Evolutionary conservation across 1,140 invertebrate genomes (phyloP), one percentile per base, ranked within the genome.

Genomic region (Venturia canescens): DNA sequence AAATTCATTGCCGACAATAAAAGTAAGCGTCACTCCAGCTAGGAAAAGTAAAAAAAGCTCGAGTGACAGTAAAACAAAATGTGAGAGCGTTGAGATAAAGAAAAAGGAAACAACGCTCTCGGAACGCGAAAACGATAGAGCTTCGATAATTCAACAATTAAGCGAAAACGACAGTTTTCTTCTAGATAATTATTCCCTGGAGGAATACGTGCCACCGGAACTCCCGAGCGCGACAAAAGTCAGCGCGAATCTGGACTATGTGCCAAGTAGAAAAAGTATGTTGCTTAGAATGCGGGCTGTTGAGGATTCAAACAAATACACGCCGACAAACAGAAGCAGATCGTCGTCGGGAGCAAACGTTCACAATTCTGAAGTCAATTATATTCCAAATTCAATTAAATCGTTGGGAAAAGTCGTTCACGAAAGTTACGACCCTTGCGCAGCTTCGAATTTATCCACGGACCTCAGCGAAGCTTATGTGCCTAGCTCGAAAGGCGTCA

Each of bases 211-310:
- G 1, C 87, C 82, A 15, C 66, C 86, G 53, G 82, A 87, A 16
- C 57, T 82, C 5, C 81, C 84, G 3, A 78, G 77, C 16, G 15
- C 53, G 16, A 82, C 81, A 29, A 83, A 74, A 66, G 31, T 70
- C 11, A 83, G 79, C 38, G 6, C 67, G 0, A 66, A 84, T 48
- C 71, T 88, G 5, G 84, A 87, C 1, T 88, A 88, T 63, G 78
- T 88, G 38, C 87, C 87, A 6, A 88, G 87, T 26, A 83, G 81
- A 15, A 88, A 88, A 70, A 88, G 87, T 50, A 77, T 81, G 3
- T 71, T 88, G 69, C 79, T 87, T 27, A 80, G 27, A 21, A 84
- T 86, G 81, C 81, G 80, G 4, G 44, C 57, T 16, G 79, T 23
- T 78, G 66, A 72, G 67, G 26, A 81, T 50, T 83, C 70, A 1